phyloP scores from a whole-genome alignment of 2,888 invertebrate genomes.

The Megaustenia siamemsis region DNA sequence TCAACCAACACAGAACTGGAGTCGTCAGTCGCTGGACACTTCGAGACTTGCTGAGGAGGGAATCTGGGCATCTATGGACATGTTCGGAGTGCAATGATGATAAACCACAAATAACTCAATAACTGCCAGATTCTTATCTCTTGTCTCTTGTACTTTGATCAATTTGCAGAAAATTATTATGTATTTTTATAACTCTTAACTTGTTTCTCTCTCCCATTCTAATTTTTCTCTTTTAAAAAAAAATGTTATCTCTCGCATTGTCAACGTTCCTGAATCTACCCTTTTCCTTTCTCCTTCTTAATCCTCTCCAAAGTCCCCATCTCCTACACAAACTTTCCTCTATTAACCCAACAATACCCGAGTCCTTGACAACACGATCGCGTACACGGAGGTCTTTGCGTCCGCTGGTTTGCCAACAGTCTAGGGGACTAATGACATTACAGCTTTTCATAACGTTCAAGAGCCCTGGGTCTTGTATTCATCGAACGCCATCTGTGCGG shows the following conservation, averaged over 20 bases:
- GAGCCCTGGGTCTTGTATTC: not conserved
- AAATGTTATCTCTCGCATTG: not conserved
- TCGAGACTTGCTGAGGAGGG: too few relatives aligned
- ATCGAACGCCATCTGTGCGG: constrained; percentile 11
- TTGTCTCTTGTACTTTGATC: not conserved
- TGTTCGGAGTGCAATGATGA: too few relatives aligned
- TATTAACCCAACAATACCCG: not conserved
- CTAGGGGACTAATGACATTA: constrained; percentile 21
- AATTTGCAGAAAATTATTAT: not conserved
- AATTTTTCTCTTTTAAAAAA: not conserved
- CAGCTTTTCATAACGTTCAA: not conserved
- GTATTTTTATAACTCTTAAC: not conserved
- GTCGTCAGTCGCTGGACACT: too few relatives aligned
- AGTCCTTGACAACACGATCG: not conserved
- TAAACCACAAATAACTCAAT: too few relatives aligned
- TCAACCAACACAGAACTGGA: too few relatives aligned
- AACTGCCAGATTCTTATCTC: not conserved
- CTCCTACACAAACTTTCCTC: not conserved
- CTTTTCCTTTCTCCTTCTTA: not conserved
- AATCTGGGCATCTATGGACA: too few relatives aligned
- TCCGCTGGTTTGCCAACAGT: not conserved
- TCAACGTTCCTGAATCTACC: not conserved
- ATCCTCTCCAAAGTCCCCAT: not conserved
- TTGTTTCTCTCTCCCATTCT: not conserved
- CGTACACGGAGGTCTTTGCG: not conserved